These are phyloP conservation scores for Bedellia somnulentella DNA, from an alignment of 2,888 invertebrate species.

Conservation along the genomic window DNA sequence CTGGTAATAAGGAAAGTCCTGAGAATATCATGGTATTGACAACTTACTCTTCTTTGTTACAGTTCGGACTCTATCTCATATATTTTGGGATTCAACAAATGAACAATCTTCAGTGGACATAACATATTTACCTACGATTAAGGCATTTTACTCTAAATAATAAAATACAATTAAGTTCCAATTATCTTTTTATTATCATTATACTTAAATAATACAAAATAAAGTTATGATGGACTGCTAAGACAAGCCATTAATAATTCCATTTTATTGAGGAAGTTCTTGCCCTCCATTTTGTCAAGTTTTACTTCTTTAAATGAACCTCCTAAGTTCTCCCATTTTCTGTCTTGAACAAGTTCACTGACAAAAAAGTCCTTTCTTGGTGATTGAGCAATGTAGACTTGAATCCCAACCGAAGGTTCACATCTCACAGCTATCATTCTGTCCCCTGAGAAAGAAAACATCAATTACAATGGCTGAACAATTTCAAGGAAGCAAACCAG, in stretches of 20 bases:
- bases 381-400: slow-evolving; percentile 87
- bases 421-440: slow-evolving; percentile 88
- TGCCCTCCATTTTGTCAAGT: slow-evolving; percentile 93
- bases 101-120: slow-evolving; percentile 59
- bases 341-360: slow-evolving; percentile 83
- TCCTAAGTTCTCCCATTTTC: slow-evolving; percentile 93
- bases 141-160: slow-evolving; percentile 38
- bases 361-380: slow-evolving; percentile 87
- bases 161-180: slow-evolving; percentile 25
- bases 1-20: too few species aligned
- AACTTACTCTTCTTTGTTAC: slow-evolving; percentile 30
- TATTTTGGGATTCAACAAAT: slow-evolving; percentile 32
- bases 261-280: slow-evolving; percentile 95
- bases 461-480: too few species aligned
- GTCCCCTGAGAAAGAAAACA: slow-evolving; percentile 47
- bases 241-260: slow-evolving; percentile 92
- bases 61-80: slow-evolving; percentile 38
- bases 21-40: too few species aligned
- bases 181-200: slow-evolving; percentile 13
- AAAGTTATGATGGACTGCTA: slow-evolving; percentile 68
- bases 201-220: too few species aligned
- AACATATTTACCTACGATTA: slow-evolving; percentile 52
- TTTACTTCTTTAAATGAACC: slow-evolving; percentile 87
- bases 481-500: too few species aligned
- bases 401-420: slow-evolving; percentile 85